These are phyloP conservation scores for Rhinichthys klamathensis DNA, from an alignment of 2,113 vertebrate species.

Conservation along the genomic window DNA sequence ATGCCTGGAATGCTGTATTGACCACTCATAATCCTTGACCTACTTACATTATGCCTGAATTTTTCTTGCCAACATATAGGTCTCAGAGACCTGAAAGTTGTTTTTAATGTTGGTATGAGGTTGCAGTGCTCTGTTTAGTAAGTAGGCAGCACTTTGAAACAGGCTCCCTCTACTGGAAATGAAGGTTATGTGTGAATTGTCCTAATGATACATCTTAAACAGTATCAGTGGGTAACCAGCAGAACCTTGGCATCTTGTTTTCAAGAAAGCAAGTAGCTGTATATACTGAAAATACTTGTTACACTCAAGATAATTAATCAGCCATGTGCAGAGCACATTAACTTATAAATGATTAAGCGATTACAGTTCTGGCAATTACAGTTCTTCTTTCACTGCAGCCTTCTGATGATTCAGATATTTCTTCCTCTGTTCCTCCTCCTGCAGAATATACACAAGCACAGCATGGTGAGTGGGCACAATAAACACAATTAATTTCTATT, in stretches of 20 bases:
- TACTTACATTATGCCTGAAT: too few relatives aligned
- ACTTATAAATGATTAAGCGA: too few relatives aligned
- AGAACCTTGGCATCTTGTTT: background rate
- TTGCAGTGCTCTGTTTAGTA: background rate
- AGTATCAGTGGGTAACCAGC: background rate
- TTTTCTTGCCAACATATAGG: too few relatives aligned
- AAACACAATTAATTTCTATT: background rate
- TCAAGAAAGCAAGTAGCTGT: background rate
- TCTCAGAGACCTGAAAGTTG: background rate
- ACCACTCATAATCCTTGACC: too few relatives aligned
- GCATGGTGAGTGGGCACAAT: background rate
- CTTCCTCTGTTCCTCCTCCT: constrained; percentile 75
- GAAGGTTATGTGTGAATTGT: background rate
- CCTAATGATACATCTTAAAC: background rate
- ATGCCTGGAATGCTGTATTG: too few relatives aligned
- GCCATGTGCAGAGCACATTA: too few relatives aligned
- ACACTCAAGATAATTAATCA: too few relatives aligned
- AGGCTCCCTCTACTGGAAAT: background rate
- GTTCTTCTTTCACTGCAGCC: constrained; percentile 62
- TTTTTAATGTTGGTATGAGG: background rate
- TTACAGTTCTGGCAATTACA: constrained; percentile 53
- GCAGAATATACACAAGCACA: constrained; percentile 27
- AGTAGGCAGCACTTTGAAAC: background rate
- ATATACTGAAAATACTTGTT: too few relatives aligned
- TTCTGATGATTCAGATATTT: constrained; percentile 70